These are phyloP conservation scores for Ceyx erithaca DNA, from an alignment of 2,797 vertebrate species.

Conservation along the genomic window DNA sequence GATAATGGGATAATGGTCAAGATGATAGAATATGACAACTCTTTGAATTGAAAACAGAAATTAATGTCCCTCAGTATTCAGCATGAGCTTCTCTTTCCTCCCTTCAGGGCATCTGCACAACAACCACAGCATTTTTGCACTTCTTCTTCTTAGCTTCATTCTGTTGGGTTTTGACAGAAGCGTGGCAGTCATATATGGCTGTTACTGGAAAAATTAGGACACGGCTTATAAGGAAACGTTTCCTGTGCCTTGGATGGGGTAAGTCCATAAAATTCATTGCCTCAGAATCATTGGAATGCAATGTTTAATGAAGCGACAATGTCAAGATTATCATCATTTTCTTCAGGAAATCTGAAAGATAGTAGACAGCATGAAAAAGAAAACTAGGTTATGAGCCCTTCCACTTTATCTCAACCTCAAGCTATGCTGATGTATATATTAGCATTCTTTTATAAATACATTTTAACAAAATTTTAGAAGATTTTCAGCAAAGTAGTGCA, in stretches of 20 bases:
- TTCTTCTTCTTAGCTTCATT: constrained; percentile 99
- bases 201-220: constrained; percentile 99
- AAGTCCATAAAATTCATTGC: constrained; percentile 71
- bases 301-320: background rate
- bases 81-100: constrained; percentile 44
- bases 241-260: constrained; percentile 99
- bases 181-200: constrained; percentile 99
- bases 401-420: background rate
- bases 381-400: constrained; percentile 9
- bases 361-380: background rate
- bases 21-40: constrained; percentile 22
- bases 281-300: background rate
- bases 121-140: constrained; percentile 98
- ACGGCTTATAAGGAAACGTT: constrained; percentile 96
- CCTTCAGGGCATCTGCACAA: constrained; percentile 92
- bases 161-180: constrained; percentile 99
- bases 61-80: constrained; percentile 36
- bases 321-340: background rate
- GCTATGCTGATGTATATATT: background rate
- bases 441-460: background rate
- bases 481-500: constrained; percentile 32
- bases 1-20: constrained; percentile 41
- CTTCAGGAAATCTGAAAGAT: constrained; percentile 15
- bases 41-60: constrained; percentile 33
- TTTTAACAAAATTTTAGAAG: constrained; percentile 39